These are phyloP conservation scores for Cylloceria caligata DNA, from an alignment of 2,888 invertebrate genomes.

Conservation along the genomic window DNA sequence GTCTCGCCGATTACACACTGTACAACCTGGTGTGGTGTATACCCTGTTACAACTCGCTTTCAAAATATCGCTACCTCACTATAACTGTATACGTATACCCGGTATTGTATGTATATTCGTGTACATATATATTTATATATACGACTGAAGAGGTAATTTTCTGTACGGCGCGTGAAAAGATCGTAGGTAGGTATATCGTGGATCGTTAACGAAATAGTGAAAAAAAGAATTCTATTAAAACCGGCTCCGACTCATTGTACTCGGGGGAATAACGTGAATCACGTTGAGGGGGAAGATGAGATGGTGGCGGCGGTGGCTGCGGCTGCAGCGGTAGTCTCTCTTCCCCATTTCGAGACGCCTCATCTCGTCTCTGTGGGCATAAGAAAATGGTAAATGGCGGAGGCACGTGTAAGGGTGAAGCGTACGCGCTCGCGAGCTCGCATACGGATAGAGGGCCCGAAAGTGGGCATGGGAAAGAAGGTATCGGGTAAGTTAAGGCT, in stretches of 20 bases:
- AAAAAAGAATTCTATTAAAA: conserved; percentile 65
- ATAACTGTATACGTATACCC: not conserved
- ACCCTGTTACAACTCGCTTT: conserved; percentile 37
- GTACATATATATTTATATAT: not conserved
- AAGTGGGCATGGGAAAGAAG: conserved; percentile 78
- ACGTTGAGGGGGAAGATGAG: conserved; percentile 55
- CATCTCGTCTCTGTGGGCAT: conserved; percentile 69
- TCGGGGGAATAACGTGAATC: conserved; percentile 67
- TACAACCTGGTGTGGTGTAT: conserved; percentile 10
- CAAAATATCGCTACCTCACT: conserved; percentile 61
- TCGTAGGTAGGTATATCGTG: conserved; percentile 26
- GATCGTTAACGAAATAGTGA: conserved; percentile 61
- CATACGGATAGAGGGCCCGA: conserved; percentile 70
- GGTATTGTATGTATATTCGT: not conserved
- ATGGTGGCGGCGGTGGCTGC: conserved; percentile 52
- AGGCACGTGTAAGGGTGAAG: conserved; percentile 69
- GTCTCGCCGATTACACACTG: conserved; percentile 49
- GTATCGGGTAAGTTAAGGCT: conserved; percentile 80
- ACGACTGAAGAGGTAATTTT: conserved; percentile 32
- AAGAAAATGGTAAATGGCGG: conserved; percentile 70
- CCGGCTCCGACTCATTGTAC: conserved; percentile 64
- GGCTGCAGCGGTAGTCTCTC: conserved; percentile 38
- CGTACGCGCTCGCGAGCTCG: conserved; percentile 45
- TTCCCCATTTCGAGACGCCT: conserved; percentile 64
- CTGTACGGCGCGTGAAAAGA: conserved; percentile 40